Percentiles rank a stretch among this genome's conserved stretches.
phyloP scores from a whole-genome alignment of 2,888 invertebrate species.

The Erebia epiphron region DNA sequence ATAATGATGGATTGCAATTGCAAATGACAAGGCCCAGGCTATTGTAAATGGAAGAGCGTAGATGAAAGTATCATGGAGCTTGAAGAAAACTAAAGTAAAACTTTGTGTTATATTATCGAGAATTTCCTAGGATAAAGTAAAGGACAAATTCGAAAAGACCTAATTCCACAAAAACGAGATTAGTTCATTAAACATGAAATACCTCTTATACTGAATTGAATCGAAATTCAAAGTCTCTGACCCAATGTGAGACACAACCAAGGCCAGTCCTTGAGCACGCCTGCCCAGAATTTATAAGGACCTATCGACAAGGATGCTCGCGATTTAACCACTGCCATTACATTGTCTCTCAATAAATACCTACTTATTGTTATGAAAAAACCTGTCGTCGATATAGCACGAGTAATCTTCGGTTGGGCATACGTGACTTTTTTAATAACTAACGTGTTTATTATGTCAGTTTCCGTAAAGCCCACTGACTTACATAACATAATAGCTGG shows the following conservation, averaged over 20 bases:
- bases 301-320: not conserved
- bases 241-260: not conserved
- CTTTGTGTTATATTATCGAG: no score
- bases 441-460: slow-evolving; percentile 28
- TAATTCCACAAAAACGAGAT: not conserved
- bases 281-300: slow-evolving; percentile 1
- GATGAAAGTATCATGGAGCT: no score
- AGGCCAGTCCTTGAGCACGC: not conserved
- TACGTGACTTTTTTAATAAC: slow-evolving; percentile 34
- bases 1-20: no score
- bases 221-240: not conserved
- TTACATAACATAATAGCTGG: slow-evolving; percentile 29
- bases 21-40: no score
- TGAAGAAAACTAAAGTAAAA: no score
- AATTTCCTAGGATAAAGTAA: not conserved
- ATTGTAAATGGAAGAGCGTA: no score
- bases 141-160: not conserved
- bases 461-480: slow-evolving; percentile 31
- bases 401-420: not conserved
- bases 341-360: not conserved
- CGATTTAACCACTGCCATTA: not conserved
- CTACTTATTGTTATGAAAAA: not conserved
- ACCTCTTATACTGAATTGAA: no score
- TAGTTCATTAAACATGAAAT: no score
- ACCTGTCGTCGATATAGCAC: not conserved